Percentiles rank a stretch among this genome's conserved stretches.
Conservation (phyloP, 2,797 vertebrate species). For the Enteromius paludinosus region DNA sequence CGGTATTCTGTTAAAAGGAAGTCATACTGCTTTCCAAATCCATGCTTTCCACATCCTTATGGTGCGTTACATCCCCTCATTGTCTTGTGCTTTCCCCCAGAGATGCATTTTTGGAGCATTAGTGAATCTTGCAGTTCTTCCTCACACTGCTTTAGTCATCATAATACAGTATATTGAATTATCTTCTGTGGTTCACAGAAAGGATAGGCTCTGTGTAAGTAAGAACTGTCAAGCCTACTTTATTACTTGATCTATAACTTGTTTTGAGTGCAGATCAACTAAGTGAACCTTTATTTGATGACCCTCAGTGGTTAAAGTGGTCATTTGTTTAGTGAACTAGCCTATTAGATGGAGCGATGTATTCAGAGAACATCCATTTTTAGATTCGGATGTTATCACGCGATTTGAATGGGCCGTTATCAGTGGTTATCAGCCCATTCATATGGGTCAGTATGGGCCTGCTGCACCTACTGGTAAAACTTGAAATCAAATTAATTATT, state of each 20-base stretch:
- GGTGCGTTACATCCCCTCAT: neutral
- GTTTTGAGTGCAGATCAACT: constrained; percentile 1
- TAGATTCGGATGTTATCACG: too few species aligned
- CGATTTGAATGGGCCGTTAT: too few species aligned
- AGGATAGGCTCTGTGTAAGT: neutral
- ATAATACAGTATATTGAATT: constrained; percentile 15
- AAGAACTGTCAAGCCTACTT: neutral
- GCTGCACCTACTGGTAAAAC: too few species aligned
- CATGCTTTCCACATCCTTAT: neutral
- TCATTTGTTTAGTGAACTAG: constrained; percentile 7
- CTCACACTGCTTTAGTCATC: neutral
- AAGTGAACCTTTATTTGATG: neutral
- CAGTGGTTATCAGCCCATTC: too few species aligned
- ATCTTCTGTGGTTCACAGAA: neutral
- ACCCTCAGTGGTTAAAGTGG: neutral
- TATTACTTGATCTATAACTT: neutral
- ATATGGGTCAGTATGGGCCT: too few species aligned
- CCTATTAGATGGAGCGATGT: neutral
- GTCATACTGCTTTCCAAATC: neutral
- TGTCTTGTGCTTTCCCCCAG: neutral
- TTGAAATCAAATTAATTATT: too few species aligned
- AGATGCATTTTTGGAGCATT: constrained; percentile 6
- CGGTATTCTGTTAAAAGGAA: neutral
- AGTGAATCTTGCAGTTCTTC: neutral
- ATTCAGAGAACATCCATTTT: neutral